A percentile compares a stretch with the other conserved stretches of the same genome.
Evolutionary conservation across 1,140 invertebrate genomes (phyloP).

Genomic region (Pseudachorutes palmiensis): DNA sequence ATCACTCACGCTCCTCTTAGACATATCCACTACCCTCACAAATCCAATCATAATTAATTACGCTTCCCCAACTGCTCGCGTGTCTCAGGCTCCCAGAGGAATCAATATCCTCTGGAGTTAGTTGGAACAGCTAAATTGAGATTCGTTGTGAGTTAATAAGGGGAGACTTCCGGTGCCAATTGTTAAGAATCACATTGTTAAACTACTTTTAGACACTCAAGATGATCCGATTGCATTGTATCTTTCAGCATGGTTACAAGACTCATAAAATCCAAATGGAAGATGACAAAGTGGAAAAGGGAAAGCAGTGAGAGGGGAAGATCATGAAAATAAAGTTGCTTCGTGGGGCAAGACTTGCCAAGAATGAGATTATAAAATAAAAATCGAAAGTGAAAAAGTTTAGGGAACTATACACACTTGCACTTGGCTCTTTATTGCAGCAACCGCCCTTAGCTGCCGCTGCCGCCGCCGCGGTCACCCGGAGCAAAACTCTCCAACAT

Average conservation of each 20-base stretch:
- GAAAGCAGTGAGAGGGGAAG: not conserved
- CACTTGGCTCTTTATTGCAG: too few species aligned
- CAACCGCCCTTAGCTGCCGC: too few species aligned
- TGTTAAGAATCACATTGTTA: too few species aligned
- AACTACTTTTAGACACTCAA: too few species aligned
- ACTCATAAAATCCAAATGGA: not conserved
- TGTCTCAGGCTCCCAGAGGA: not conserved
- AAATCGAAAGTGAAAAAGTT: constrained; percentile 11
- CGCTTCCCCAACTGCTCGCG: not conserved
- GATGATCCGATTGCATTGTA: too few species aligned
- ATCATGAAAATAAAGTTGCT: not conserved
- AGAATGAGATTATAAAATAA: not conserved
- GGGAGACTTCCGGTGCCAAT: too few species aligned
- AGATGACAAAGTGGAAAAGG: not conserved
- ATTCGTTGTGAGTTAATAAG: too few species aligned
- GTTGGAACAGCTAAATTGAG: too few species aligned
- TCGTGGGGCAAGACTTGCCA: not conserved
- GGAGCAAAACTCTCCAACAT: too few species aligned
- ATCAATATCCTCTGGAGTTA: too few species aligned
- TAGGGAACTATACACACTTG: not conserved
- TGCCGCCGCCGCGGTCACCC: too few species aligned
- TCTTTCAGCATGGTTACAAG: not conserved
- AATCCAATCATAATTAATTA: not conserved
- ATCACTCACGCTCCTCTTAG: not conserved
- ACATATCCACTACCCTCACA: not conserved